Base-by-base conservation (phyloP, 1,140 invertebrate genomes). In the Mycetomoellerius zeteki region DNA sequence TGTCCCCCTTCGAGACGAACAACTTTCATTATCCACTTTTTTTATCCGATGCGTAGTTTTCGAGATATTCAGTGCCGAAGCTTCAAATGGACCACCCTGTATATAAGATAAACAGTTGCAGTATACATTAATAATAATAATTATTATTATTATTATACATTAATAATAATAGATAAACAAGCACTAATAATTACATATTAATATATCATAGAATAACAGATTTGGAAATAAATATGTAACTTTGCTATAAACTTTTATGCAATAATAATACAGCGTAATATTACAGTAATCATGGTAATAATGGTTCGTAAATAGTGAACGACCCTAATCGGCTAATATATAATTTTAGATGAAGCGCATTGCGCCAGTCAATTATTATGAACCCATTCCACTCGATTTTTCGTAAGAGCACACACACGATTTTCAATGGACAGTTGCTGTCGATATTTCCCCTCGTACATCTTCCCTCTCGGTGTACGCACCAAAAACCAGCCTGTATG, bases 401-500 rank as follows among this genome's bases (percentile, higher is more conserved):
- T 89, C 43, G 71, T 50, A 65, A 77, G 75, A 67, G 71, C 84
- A 75, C 54, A 47, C 85, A 77, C 62, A 80, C 82, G 86, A 90
- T 91, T 89, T 92, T 87, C 91, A 89, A 81, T 85, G 87, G 89
- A 92, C 90, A 91, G 58, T 86, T 80, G 60, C 90, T 92, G 91
- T 92, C 91, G 87, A 92, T 92, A 92, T 90, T 90, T 67, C 77
- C 80, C 64, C 90, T 91, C 90, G 90, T 92, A 86, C 89, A 86
- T 90, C 90, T 87, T 89, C n/a, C 65, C 47, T 24, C 81, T 75
- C 72, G 71, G 88, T 52, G 52, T 65, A 76, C 47, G 54, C 84
- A 62, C 54, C 75, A 65, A 78, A 89, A 86, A 88, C 82, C 62
- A 47, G 21, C n/a, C 10, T 30, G 47, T 30, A 58, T 67, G 65